Conservation (phyloP, 2,797 vertebrate species). For the Enteromius argenteus region DNA sequence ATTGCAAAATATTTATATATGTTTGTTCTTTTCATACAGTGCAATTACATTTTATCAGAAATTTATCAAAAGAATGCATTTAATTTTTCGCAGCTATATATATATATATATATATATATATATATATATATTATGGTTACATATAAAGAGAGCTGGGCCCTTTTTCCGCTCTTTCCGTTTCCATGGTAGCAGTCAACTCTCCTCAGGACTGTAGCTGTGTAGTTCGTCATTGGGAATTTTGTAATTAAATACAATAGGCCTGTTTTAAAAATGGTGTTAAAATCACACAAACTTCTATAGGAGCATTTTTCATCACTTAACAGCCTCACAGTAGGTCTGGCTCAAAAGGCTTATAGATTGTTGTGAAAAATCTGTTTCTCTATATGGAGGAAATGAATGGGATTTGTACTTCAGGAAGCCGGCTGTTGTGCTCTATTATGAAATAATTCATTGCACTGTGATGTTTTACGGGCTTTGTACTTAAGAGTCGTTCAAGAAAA, state of each 20-base stretch:
- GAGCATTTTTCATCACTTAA: conserved; percentile 5
- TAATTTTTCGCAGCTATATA: no score
- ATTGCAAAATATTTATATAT: neutral
- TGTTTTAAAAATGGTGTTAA: neutral
- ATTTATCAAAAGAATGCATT: no score
- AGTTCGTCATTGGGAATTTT: neutral
- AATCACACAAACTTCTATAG: neutral
- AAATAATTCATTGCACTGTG: conserved; percentile 67
- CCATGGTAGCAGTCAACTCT: neutral
- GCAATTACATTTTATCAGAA: neutral
- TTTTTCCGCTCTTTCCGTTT: neutral
- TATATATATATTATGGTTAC: no score
- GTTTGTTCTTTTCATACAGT: no score
- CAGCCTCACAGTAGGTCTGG: neutral
- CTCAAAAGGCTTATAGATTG: conserved; percentile 1
- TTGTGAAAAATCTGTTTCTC: neutral
- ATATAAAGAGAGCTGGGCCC: neutral
- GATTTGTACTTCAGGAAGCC: neutral
- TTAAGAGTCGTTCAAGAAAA: conserved; percentile 46
- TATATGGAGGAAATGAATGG: neutral
- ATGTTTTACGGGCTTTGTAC: conserved; percentile 72
- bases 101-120: no score
- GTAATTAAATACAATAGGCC: conserved; percentile 13
- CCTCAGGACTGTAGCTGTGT: neutral
- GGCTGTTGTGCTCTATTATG: neutral